A percentile compares a stretch with the other conserved stretches of the same genome.
Evolutionary conservation across 2,888 invertebrate species (phyloP).

Genomic region (Calameuta pallipes): DNA sequence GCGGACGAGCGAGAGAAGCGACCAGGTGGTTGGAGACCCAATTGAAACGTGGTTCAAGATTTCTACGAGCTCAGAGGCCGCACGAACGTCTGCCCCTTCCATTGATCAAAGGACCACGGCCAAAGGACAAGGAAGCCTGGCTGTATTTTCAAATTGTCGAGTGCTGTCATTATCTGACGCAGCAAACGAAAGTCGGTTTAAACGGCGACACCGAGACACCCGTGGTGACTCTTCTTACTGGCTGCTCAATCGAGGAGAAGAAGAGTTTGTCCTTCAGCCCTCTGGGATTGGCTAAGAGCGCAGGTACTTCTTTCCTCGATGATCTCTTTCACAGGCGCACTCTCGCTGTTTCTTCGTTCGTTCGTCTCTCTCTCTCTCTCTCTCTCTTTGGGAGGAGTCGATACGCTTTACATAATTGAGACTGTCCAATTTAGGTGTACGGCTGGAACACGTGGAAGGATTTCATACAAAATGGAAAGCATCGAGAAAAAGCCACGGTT

Average conservation of each 20-base stretch:
- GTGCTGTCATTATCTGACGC: slow-evolving; percentile 82
- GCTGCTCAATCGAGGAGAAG: slow-evolving; percentile 69
- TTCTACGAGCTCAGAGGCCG: slow-evolving; percentile 86
- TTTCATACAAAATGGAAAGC: slow-evolving; percentile 91
- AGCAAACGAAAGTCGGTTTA: slow-evolving; percentile 64
- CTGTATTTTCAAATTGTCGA: slow-evolving; percentile 85
- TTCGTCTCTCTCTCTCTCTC: background rate
- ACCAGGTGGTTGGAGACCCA: slow-evolving; percentile 94
- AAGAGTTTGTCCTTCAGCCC: slow-evolving; percentile 75
- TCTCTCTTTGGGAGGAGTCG: too few relatives aligned
- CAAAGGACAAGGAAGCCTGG: slow-evolving; percentile 79
- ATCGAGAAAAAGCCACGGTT: slow-evolving; percentile 74
- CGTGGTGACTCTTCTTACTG: slow-evolving; percentile 84
- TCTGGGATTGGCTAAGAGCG: slow-evolving; percentile 81
- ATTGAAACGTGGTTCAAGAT: slow-evolving; percentile 87
- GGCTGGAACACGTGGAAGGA: slow-evolving; percentile 82
- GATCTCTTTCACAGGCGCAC: background rate
- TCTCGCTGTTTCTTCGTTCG: background rate
- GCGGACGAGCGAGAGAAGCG: slow-evolving; percentile 86
- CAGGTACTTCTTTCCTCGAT: slow-evolving; percentile 63
- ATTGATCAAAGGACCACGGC: slow-evolving; percentile 80
- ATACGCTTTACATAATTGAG: too few relatives aligned
- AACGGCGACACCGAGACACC: slow-evolving; percentile 65
- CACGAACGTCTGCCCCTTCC: slow-evolving; percentile 82
- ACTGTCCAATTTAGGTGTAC: slow-evolving; percentile 72